phyloP scores from a whole-genome alignment of 2,797 vertebrate genomes.

The Thamnophis elegans region DNA sequence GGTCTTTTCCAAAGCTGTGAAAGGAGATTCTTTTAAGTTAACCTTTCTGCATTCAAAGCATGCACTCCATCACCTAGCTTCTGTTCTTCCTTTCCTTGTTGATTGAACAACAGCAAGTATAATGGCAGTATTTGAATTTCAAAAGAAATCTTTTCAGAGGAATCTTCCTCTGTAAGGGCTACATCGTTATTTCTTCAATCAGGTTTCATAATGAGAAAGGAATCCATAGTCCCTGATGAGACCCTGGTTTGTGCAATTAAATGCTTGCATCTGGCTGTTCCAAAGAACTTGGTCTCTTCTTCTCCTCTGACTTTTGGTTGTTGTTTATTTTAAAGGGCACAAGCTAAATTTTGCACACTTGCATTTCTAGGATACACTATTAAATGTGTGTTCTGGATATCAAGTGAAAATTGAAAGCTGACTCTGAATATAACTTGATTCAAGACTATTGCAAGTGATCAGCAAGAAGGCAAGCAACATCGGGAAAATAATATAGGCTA shows the following conservation, averaged over 20 bases:
- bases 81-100: neutral
- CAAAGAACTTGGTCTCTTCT: neutral
- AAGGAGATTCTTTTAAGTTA: neutral
- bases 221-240: neutral
- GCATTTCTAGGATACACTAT: neutral
- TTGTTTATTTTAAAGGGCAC: neutral
- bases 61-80: neutral
- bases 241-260: neutral
- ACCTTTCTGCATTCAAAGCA: neutral
- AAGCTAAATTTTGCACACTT: neutral
- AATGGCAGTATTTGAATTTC: constrained; percentile 9
- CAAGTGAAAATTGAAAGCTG: neutral
- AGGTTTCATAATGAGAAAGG: neutral
- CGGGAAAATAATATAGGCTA: neutral
- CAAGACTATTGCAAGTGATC: neutral
- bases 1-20: neutral
- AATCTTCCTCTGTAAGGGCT: constrained; percentile 1
- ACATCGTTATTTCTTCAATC: constrained; percentile 1
- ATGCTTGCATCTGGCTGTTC: neutral
- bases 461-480: neutral
- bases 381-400: neutral
- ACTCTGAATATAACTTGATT: neutral
- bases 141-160: constrained; percentile 10
- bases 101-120: constrained; percentile 7
- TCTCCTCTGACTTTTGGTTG: neutral